Base-by-base conservation (phyloP, 2,113 vertebrate genomes). In the Spea bombifrons region DNA sequence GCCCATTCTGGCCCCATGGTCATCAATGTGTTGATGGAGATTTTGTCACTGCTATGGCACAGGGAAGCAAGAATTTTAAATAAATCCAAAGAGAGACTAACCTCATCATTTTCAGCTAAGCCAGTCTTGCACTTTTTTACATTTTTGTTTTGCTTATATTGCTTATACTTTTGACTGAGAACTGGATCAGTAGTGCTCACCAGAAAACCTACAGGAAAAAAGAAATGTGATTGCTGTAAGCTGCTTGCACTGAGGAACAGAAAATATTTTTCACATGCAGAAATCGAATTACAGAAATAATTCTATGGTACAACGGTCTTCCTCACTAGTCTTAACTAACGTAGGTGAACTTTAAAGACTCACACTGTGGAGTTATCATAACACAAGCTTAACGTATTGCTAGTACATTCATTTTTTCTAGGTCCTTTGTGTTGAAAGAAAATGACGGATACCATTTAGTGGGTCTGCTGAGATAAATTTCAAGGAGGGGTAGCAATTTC, bases 401-500 rank as follows among this genome's bases (percentile, higher is more conserved):
- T 4, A 44, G 16, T 71, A 15, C 30, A 45, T 5, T 47, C 50
- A 30, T 66, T 50, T 43, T n/a, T 4, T 71, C 9, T n/a, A 4
- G 3, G 64, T 12, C 43, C 12, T 66, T 66, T 30, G 76, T 64
- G 76, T 53, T 71, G 45, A 66, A 78, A 30, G 59, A 57, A 78
- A 72, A 47, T 50, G 76, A 78, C 55, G 71, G 50, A 78, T 47
- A 6, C 59, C 46, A 30, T 78, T 78, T 72, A 72, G 69, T 66
- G 17, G 59, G 57, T 71, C 53, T 66, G 64, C 10, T 6, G n/a
- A 49, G 45, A 76, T 69, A 73, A 47, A 79, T 79, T 79, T 79
- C 50, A 66, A 73, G 73, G 76, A 55, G 6, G 49, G 70, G 70
- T 73, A 79, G 70, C 43, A 79, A 79, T 79, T 64, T 73, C 61